Percentiles rank a stretch among this genome's conserved stretches.
These are phyloP conservation scores for Drosophila siamana DNA, from an alignment of 2,888 invertebrate genomes.

Conservation along the genomic window DNA sequence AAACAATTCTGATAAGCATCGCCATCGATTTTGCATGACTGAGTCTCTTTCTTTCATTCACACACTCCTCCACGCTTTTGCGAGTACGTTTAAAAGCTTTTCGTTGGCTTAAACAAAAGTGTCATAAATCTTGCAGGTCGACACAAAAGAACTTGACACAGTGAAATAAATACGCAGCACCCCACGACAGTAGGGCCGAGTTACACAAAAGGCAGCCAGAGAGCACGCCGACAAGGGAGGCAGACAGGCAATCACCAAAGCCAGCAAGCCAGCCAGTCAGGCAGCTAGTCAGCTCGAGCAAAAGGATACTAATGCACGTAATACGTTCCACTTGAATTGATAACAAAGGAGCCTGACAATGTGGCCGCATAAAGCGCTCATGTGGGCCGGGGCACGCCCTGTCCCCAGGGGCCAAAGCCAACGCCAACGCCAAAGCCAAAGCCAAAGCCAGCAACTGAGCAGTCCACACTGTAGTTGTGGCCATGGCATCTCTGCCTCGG, in stretches of 20 bases:
- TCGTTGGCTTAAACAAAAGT: conserved; percentile 75
- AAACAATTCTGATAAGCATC: conserved; percentile 75
- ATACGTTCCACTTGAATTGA: conserved; percentile 79
- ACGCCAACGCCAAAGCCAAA: not conserved
- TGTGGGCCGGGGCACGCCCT: conserved; percentile 45
- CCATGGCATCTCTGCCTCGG: conserved; percentile 30
- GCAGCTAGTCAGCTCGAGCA: conserved; percentile 33
- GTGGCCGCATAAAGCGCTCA: conserved; percentile 33
- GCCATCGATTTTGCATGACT: conserved; percentile 80
- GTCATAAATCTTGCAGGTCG: conserved; percentile 80
- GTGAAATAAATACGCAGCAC: conserved; percentile 69
- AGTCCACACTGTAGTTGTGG: conserved; percentile 27
- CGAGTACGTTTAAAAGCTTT: conserved; percentile 65
- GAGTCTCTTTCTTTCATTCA: not conserved
- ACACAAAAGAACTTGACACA: conserved; percentile 76
- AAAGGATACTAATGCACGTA: conserved; percentile 80
- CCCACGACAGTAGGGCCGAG: conserved; percentile 27
- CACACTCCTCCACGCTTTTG: not conserved
- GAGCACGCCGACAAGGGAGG: no score
- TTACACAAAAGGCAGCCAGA: conserved; percentile 28
- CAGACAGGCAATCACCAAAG: no score
- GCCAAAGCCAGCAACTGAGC: conserved; percentile 25
- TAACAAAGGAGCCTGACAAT: conserved; percentile 60
- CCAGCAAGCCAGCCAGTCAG: conserved; percentile 17
- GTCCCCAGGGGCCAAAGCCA: conserved; percentile 30